Conservation (phyloP, 2,797 vertebrate genomes). For the Chelon auratus region DNA sequence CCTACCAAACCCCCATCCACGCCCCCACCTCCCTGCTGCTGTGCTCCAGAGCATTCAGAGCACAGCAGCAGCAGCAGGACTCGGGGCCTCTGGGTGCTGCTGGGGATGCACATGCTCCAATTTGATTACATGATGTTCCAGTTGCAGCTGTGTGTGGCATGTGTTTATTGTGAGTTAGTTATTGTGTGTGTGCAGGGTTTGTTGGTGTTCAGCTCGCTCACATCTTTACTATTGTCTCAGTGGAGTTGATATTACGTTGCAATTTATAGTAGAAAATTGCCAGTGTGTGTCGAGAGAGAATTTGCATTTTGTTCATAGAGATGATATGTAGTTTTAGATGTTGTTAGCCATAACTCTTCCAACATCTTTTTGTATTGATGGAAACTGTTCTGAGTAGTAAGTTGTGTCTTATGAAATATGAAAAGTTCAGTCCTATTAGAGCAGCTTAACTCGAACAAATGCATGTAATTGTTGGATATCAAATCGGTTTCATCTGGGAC, state of each 20-base stretch:
- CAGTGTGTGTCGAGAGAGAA: no score
- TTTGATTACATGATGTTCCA: constrained; percentile 14
- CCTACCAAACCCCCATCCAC: no score
- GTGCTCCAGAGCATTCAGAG: constrained; percentile 50
- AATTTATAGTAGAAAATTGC: not conserved
- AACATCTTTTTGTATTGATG: not conserved
- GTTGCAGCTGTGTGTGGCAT: constrained; percentile 1
- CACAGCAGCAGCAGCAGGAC: constrained; percentile 27
- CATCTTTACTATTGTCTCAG: not conserved
- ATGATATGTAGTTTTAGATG: not conserved
- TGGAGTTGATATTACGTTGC: not conserved
- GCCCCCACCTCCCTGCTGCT: constrained; percentile 28
- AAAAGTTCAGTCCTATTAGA: not conserved
- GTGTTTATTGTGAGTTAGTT: not conserved
- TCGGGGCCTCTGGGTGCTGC: constrained; percentile 31
- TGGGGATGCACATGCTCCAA: not conserved
- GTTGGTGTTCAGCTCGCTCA: not conserved
- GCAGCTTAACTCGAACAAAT: not conserved
- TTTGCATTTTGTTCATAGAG: not conserved
- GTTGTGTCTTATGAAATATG: not conserved
- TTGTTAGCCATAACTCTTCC: not conserved
- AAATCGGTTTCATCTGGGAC: not conserved
- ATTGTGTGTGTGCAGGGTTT: not conserved
- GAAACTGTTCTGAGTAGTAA: not conserved
- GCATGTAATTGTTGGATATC: not conserved